Evolutionary conservation across 2,888 invertebrate species (phyloP).

Genomic region (Physocephala rufipes): DNA sequence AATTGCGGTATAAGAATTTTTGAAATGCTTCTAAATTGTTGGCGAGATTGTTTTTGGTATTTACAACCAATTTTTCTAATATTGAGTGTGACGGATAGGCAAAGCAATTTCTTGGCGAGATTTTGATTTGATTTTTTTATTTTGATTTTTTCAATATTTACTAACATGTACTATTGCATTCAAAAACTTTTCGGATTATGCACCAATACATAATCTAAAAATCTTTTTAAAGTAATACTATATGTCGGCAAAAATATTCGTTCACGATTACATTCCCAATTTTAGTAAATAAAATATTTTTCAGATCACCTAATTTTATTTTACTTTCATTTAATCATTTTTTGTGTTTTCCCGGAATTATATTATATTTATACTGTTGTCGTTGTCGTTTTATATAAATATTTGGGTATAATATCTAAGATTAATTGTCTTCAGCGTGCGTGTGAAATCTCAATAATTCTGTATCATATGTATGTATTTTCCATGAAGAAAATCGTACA

Average conservation of each 20-base stretch:
- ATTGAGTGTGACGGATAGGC: background rate
- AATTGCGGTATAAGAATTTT: slow-evolving; percentile 23
- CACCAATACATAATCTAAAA: slow-evolving; percentile 27
- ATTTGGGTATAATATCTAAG: too few species aligned
- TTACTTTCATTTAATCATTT: slow-evolving; percentile 4
- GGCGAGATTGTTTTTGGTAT: slow-evolving; percentile 6
- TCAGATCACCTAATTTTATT: background rate
- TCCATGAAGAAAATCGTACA: too few species aligned
- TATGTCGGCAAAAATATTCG: too few species aligned
- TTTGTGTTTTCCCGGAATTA: background rate
- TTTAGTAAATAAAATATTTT: too few species aligned
- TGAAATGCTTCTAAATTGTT: background rate
- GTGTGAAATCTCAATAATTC: too few species aligned
- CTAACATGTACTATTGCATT: too few species aligned
- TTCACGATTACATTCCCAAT: too few species aligned
- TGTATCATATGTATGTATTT: too few species aligned
- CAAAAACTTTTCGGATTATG: too few species aligned
- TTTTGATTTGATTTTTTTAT: background rate
- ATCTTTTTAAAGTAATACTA: slow-evolving; percentile 19
- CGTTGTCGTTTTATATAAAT: too few species aligned
- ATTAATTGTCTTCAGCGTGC: too few species aligned
- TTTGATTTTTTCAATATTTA: slow-evolving; percentile 1
- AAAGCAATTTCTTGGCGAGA: slow-evolving; percentile 16
- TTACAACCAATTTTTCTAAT: background rate
- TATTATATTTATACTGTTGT: too few species aligned